Percentiles rank a stretch among this genome's conserved stretches.
These are phyloP conservation scores for Rhimphoctona megacephalus DNA, from an alignment of 2,888 invertebrate genomes.

Conservation along the genomic window DNA sequence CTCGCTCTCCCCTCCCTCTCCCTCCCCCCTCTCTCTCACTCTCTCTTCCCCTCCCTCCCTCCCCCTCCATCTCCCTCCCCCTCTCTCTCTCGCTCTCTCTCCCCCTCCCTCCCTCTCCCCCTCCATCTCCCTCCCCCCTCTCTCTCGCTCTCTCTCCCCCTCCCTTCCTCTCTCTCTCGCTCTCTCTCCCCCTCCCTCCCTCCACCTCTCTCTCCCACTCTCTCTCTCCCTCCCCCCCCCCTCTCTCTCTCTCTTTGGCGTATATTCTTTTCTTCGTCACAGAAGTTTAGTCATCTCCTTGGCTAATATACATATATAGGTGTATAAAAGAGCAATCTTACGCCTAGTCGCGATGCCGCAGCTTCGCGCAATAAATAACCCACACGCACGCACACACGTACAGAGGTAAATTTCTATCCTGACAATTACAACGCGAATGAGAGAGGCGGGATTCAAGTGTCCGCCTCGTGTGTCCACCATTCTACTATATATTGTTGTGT, in stretches of 20 bases:
- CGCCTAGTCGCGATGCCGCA: constrained; percentile 19
- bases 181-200: not conserved
- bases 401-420: constrained; percentile 34
- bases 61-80: not conserved
- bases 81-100: not conserved
- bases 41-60: no score
- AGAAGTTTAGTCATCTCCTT: constrained; percentile 14
- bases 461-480: constrained; percentile 41
- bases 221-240: not conserved
- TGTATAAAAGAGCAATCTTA: constrained; percentile 5
- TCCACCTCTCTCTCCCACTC: not conserved
- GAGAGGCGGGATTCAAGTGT: constrained; percentile 45
- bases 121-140: no score
- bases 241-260: not conserved
- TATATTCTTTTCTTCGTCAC: not conserved
- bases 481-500: constrained; percentile 10
- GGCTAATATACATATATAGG: not conserved
- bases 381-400: not conserved
- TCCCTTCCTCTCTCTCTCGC: not conserved
- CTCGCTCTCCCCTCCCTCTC: not conserved
- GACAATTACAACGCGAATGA: constrained; percentile 56
- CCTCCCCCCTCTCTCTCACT: not conserved
- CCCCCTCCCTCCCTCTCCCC: not conserved
- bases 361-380: constrained; percentile 59
- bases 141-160: no score